Conservation (phyloP, 2,113 vertebrate genomes). For the Indicator maculatus region DNA sequence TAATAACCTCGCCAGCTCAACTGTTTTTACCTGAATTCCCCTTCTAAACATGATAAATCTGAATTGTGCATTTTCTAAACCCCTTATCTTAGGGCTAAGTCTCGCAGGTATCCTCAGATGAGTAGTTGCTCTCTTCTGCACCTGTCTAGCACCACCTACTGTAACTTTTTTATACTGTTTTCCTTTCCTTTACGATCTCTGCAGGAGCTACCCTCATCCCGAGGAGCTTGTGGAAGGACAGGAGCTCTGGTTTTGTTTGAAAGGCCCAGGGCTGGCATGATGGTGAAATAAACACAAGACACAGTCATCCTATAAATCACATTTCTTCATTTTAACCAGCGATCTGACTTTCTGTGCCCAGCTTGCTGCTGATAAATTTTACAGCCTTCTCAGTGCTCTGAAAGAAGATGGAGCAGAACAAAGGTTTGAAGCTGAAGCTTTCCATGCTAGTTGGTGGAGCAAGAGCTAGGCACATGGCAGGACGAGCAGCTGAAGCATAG, state of each 20-base stretch:
- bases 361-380: neutral
- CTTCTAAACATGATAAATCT: constrained; percentile 76
- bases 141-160: constrained; percentile 80
- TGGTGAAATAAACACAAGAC: neutral
- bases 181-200: neutral
- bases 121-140: constrained; percentile 58
- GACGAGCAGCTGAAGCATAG: neutral
- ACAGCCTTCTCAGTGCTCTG: neutral
- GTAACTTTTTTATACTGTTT: constrained; percentile 47
- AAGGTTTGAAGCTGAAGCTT: neutral
- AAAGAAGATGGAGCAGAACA: neutral
- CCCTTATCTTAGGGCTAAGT: constrained; percentile 68
- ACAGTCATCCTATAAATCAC: rapidly evolving
- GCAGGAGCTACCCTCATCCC: neutral
- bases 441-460: neutral
- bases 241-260: neutral
- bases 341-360: neutral
- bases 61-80: constrained; percentile 77
- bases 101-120: constrained; percentile 68
- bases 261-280: neutral
- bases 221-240: neutral
- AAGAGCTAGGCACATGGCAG: neutral
- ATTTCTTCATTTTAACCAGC: neutral
- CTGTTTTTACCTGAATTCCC: constrained; percentile 75
- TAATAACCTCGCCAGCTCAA: constrained; percentile 74